These are phyloP conservation scores for Chiroxiphia lanceolata DNA, from an alignment of 2,797 vertebrate genomes.

Conservation along the genomic window DNA sequence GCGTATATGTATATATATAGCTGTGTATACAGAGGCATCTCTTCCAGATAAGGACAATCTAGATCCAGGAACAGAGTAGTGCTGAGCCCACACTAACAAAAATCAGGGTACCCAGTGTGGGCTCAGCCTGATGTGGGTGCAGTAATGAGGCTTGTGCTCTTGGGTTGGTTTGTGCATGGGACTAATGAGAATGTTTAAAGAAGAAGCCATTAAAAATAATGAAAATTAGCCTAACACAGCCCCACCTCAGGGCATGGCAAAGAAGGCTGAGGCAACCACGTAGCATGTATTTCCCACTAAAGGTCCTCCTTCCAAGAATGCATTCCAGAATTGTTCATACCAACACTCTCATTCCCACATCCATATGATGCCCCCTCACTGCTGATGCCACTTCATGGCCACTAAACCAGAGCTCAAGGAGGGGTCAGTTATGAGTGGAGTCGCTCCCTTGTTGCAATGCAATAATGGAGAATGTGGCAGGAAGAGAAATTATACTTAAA, in stretches of 20 bases:
- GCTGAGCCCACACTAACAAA: background rate
- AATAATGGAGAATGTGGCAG: background rate
- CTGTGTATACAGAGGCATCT: background rate
- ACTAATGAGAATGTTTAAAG: background rate
- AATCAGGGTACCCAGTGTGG: background rate
- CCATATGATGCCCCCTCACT: background rate
- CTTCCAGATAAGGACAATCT: background rate
- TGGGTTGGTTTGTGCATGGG: background rate
- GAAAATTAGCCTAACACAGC: background rate
- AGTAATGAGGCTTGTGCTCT: accelerated
- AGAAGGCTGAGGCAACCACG: background rate
- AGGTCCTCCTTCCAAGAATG: background rate
- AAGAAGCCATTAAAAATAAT: background rate
- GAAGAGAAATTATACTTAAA: slow-evolving; percentile 45
- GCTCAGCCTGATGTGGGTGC: background rate
- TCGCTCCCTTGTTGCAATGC: background rate
- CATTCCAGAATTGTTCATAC: background rate
- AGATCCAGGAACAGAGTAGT: background rate
- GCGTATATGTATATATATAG: background rate
- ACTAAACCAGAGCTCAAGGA: background rate
- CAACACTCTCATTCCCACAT: background rate
- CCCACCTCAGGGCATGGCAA: background rate
- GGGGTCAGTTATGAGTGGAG: background rate
- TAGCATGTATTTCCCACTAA: background rate
- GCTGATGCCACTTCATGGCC: background rate